Percentiles rank a stretch among this genome's conserved stretches.
These are phyloP conservation scores for Podarcis lilfordi DNA, from an alignment of 2,797 vertebrate genomes.

Conservation along the genomic window DNA sequence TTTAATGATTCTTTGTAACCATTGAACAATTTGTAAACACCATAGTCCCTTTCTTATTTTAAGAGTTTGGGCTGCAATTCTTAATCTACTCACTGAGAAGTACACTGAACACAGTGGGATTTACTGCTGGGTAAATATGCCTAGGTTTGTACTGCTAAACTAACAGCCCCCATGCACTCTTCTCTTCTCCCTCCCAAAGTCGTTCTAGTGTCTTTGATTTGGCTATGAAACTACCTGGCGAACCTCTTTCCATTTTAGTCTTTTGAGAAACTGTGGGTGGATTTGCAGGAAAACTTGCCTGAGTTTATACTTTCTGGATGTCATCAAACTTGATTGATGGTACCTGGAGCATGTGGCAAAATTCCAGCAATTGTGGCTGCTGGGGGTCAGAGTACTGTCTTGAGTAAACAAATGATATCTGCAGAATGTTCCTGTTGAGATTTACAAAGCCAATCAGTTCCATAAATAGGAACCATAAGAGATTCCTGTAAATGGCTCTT, in stretches of 20 bases:
- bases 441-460: background rate
- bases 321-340: background rate
- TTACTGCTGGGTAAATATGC: background rate
- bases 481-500: fast-evolving
- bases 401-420: conserved; percentile 49
- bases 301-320: background rate
- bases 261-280: background rate
- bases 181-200: no score
- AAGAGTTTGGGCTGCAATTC: background rate
- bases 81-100: background rate
- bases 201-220: background rate
- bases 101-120: background rate
- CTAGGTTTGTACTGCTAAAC: background rate
- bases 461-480: background rate
- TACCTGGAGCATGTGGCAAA: conserved; percentile 25
- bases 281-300: background rate
- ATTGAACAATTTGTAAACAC: no score
- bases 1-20: background rate
- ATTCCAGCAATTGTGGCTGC: conserved; percentile 36
- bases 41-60: background rate
- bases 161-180: background rate
- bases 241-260: background rate
- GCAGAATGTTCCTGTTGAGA: background rate
- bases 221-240: fast-evolving
- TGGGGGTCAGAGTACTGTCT: conserved; percentile 33